Base-by-base conservation (phyloP, 2,113 vertebrate genomes). In the Tylochromis polylepis region DNA sequence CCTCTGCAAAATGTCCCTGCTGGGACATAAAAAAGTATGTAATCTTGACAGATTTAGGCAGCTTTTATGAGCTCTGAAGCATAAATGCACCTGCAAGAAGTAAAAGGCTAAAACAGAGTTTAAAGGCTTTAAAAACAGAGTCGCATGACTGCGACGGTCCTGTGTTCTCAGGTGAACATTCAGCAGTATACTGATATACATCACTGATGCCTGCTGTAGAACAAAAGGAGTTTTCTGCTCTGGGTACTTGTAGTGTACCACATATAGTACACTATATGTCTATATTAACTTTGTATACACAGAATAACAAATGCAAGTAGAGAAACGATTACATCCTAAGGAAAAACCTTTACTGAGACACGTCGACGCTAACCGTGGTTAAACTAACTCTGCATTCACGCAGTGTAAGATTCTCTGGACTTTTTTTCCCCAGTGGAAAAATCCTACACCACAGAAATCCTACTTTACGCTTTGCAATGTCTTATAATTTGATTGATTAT, bases 121-220 rank as follows among this genome's bases (percentile, higher is more conserved):
- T 43, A 16, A 41, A 46, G 67, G 41, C 22, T 75, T 43, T 43
- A 16, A 41, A 46, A 70, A 10, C 36, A 9, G 11, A 65, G 65
- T 70, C n/a, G 0, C 15, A 2, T 0, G 2, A 41, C 12, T 2
- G 12, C 1, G 8, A 34, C 9, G 49, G 15, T 51, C 6, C 46
- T 18, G 49, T 8, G 49, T 31, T 11, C 9, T 29, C 14, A 59
- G 14, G 57, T 59, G 24, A 59, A 60, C 10, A 62, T 34, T 58
- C 12, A 7, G 12, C 27, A n/a, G 31, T n/a, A 36, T 62, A 60
- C 58, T 31, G 27, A 60, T 60, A 27, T 58, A 18, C 58, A 60
- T 34, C 10, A 12, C 31, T 14, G 34, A 38, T 65, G 11, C 31
- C 0, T 65, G 31, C 20, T 22, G 20, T 67, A 22, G 60, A 18